Base-by-base conservation (phyloP, 2,888 invertebrate species). In the Aphrophora alni region DNA sequence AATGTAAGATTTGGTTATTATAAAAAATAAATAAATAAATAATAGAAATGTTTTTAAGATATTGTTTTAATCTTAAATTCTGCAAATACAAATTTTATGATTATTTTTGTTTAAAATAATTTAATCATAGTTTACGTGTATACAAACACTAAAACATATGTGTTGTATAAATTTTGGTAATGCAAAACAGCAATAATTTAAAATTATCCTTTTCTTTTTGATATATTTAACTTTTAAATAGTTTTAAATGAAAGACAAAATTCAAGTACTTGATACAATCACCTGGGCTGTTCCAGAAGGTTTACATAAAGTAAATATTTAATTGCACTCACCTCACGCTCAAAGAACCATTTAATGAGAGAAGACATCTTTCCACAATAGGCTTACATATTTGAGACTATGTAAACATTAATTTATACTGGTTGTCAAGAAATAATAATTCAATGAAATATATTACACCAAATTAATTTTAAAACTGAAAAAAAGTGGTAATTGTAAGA, bases 101-200 rank as follows among this genome's bases (percentile, higher is more conserved):
- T 44, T 44, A 44, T 14, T 17, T 44, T 33, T 33, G 33, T 33
- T 33, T 33, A 33, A 33, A n/a, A n/a, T n/a, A n/a, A n/a, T n/a
- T n/a, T n/a, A n/a, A 33, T 33, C 33, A 33, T 8, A 33, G 33
- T 33, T 8, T 5, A 33, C 33, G 33, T 33, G 33, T 5, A 33
- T 33, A 5, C 33, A 33, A 33, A 5, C 8, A 33, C 8, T 33
- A 33, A 33, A 33, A 33, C 33, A 33, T 33, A 8, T 3, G 8
- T n/a, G n/a, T n/a, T n/a, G 3, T 33, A 33, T 33, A 33, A 33
- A 33, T 44, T 44, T 59, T 1, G 1, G n/a, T 59, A 59, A 59
- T 59, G 59, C n/a, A 59, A 59, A 59, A 59, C 59, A 59, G 59
- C 59, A 59, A 59, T 59, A 59, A 59, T 44, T 44, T 44, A 44